Conservation (phyloP, 2,113 vertebrate genomes). For the Ranitomeya imitator region DNA sequence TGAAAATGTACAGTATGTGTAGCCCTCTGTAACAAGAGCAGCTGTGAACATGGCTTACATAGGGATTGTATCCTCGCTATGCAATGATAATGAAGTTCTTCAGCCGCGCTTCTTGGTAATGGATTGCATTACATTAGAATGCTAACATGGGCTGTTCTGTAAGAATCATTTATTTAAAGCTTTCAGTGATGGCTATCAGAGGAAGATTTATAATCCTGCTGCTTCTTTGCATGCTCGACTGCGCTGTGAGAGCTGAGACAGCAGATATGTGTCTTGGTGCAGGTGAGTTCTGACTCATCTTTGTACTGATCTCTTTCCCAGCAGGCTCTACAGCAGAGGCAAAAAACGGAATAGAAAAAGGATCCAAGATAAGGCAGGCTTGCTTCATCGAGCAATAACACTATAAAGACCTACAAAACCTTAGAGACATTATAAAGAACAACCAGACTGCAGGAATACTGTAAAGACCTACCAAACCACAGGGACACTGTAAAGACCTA, state of each 20-base stretch:
- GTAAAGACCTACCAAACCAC: not conserved
- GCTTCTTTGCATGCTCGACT: constrained; percentile 53
- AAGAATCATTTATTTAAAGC: constrained; percentile 50
- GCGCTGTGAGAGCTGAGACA: constrained; percentile 62
- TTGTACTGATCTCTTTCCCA: constrained; percentile 53
- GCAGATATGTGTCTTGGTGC: constrained; percentile 60
- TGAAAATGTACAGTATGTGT: constrained; percentile 12
- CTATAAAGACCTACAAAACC: not conserved
- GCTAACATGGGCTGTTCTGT: constrained; percentile 60
- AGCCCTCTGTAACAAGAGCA: constrained; percentile 23
- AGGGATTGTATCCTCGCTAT: not conserved
- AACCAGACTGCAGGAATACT: not conserved
- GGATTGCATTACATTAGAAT: constrained; percentile 53
- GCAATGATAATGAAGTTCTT: constrained; percentile 46
- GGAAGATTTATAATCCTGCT: constrained; percentile 48
- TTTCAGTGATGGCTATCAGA: constrained; percentile 3
- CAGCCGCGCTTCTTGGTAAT: constrained; percentile 39
- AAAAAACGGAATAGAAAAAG: constrained; percentile 7
- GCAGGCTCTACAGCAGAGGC: constrained; percentile 58
- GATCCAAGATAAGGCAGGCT: not conserved
- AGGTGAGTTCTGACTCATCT: constrained; percentile 45
- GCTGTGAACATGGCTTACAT: constrained; percentile 18
- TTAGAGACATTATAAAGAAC: not conserved
- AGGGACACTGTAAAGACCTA: too few relatives aligned
- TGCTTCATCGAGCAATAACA: not conserved